phyloP scores from a whole-genome alignment of 2,113 vertebrate genomes.

The Daubentonia madagascariensis region DNA sequence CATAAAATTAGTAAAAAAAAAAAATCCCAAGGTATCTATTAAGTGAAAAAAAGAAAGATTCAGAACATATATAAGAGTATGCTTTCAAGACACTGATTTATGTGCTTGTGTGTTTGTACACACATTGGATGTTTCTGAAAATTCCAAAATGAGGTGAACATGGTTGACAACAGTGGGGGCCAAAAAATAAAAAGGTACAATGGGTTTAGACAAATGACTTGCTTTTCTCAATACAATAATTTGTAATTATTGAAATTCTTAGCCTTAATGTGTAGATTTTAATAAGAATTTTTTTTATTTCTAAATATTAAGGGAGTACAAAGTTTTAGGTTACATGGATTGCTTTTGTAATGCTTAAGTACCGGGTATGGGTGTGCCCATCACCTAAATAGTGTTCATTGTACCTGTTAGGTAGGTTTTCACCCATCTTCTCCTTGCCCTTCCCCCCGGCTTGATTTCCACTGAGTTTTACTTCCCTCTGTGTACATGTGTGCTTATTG shows the following conservation, averaged over 20 bases:
- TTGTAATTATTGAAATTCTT: not conserved
- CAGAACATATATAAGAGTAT: not conserved
- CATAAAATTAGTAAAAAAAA: not conserved
- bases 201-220: not conserved
- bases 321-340: no score
- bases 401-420: no score
- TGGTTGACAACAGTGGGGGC: accelerated
- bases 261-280: not conserved
- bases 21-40: not conserved
- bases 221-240: not conserved
- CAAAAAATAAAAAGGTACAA: not conserved
- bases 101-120: not conserved
- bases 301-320: no score
- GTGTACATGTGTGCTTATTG: no score
- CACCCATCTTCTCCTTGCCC: no score
- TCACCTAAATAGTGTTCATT: no score
- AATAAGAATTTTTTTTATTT: not conserved
- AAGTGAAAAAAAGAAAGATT: not conserved
- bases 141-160: not conserved
- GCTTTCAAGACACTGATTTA: not conserved
- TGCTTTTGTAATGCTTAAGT: no score
- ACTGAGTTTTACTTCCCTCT: no score
- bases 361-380: no score
- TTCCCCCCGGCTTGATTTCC: no score
- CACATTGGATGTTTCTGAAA: not conserved